Evolutionary conservation across 2,113 vertebrate genomes (phyloP), one percentile per base, ranked within the genome.

Genomic region (Cercopithecus mona): DNA sequence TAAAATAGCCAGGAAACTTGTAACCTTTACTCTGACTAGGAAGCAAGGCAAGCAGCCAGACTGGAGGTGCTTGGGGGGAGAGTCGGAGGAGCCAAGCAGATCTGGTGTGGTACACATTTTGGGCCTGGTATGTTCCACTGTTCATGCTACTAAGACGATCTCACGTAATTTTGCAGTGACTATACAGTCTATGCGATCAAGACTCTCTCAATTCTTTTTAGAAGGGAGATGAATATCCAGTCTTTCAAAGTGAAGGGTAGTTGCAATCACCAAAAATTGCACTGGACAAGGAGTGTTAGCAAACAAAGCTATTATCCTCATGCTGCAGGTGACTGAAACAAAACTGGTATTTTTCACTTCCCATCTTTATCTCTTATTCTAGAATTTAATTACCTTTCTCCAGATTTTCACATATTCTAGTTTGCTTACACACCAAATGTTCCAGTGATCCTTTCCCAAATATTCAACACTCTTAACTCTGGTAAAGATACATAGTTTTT

Each of bases 11-110:
- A 40, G 16, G 43, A 83, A 50, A 35, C 16, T 8, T 68, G 32
- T 13, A 61, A 55, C 1, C 14, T 80, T 10, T 2, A 16, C 9
- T 72, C 57, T 57, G 9, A 22, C 7, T 55, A 86, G 5, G 59
- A 64, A 82, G 66, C 13, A 80, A 57, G 35, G 18, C 27, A 84
- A 43, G 9, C 0, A 81, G 57, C 8, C 6, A 3, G 2, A 10
- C 10, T 75, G 50, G 16, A 8, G 8, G 3, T 45, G 1, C 0
- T 64, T 64, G 27, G 12, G 3, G 32, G 0, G 5, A 23, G 50
- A 10, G 43, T n/a, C 23, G 48, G 32, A 82, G 43, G 17, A 68
- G 2, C 5, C 88, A 86, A 32, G 1, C 3, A 45, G 25, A 70
- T n/a, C 1, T 64, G 20, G 2, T 8, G 13, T 10, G 6, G 20